These are phyloP conservation scores for Coracopsis vasa DNA, from an alignment of 2,113 vertebrate species.

Conservation along the genomic window DNA sequence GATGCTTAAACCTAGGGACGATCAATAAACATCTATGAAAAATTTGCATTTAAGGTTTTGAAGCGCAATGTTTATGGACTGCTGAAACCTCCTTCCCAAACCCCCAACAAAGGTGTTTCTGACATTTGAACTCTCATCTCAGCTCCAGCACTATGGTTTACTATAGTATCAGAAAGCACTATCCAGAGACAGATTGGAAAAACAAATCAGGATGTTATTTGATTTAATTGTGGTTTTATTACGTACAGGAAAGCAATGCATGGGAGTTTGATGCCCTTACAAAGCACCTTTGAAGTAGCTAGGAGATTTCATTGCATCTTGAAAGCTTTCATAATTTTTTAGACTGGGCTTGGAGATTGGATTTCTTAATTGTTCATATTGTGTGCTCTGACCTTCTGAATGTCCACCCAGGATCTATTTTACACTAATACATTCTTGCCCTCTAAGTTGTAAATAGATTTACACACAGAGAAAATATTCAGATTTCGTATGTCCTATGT, in stretches of 20 bases:
- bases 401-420: neutral
- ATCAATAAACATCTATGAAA: constrained; percentile 18
- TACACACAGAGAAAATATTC: neutral
- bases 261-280: neutral
- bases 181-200: neutral
- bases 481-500: neutral
- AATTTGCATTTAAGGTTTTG: neutral
- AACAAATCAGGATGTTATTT: neutral
- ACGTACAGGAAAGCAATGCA: neutral
- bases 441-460: neutral
- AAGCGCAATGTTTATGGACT: neutral
- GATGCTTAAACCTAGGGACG: neutral
- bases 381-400: neutral
- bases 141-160: neutral
- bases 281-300: neutral
- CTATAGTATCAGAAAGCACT: neutral
- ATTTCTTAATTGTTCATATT: neutral
- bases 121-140: neutral
- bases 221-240: neutral
- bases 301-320: neutral
- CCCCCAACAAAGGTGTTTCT: neutral
- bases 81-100: neutral
- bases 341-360: neutral
- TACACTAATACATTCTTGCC: neutral
- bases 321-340: neutral